Base-by-base conservation (phyloP, 1,140 invertebrate species). In the Zaprionus ornatus region DNA sequence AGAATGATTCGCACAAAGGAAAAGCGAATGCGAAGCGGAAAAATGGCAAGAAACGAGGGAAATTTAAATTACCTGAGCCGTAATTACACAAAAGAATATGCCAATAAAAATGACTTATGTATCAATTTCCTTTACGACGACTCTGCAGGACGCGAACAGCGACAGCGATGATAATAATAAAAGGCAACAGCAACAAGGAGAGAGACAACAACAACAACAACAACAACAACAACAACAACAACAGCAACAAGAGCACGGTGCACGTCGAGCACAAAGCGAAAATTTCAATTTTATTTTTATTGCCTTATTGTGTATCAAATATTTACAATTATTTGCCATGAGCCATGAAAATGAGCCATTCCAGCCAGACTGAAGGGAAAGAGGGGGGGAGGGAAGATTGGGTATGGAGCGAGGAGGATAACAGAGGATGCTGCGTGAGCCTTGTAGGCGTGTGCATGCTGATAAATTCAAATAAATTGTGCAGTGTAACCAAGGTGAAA, bases 301-400 rank as follows among this genome's bases (percentile, higher is more conserved):
- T 91, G 87, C 87, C 87, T 87, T 91, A 91, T 91, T 91, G 86
- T 91, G 84, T 88, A 91, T 91, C 88, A 91, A 91, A 91, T 91
- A 91, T 91, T 91, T 91, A 91, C 88, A 91, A 91, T 91, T 91
- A 91, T 91, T 91, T 91, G 81, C 79, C 85, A 68, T 71, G 72
- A 69, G 80, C 67, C 64, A 66, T 76, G 70, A 77, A 90, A 90
- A 90, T 90, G 81, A 90, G 81, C 78, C 73, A 67, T 77, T 77
- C 69, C 69, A 74, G 42, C 50, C 67, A 73, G 70, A 61, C 59
- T 27, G 21, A 32, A 7, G n/a, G 50, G 52, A 25, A 23, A 13
- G 32, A 19, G 13, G 29, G 3, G 50, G 2, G 50, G 42, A 32
- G 21, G 29, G 19, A 42, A n/a, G n/a, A n/a, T n/a, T n/a, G n/a